Evolutionary conservation across 1,140 invertebrate genomes (phyloP).

Genomic region (Drosophila obscura): DNA sequence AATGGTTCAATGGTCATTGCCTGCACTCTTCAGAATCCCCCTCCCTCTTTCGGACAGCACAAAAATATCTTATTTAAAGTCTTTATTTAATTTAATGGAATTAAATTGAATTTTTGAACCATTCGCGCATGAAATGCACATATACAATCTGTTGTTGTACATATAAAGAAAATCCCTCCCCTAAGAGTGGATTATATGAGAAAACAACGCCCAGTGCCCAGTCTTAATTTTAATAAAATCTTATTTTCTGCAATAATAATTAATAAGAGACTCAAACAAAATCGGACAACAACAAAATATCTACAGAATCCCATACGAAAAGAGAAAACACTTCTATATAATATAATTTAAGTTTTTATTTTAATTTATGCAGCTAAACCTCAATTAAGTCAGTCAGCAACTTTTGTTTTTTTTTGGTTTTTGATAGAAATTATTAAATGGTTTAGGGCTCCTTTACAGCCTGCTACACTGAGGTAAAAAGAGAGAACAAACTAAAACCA

Average conservation of each 20-base stretch:
- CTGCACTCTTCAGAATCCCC: conserved; percentile 35
- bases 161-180: conserved; percentile 12
- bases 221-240: conserved; percentile 58
- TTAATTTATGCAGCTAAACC: conserved; percentile 48
- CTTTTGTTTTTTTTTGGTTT: conserved; percentile 1
- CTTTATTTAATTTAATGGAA: conserved; percentile 15
- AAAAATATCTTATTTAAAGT: conserved; percentile 30
- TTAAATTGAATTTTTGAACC: conserved; percentile 53
- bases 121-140: conserved; percentile 69
- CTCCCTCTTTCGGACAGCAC: conserved; percentile 29
- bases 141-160: conserved; percentile 29
- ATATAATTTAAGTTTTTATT: conserved; percentile 40
- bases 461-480: conserved; percentile 25
- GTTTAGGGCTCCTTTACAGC: conserved; percentile 65
- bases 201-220: conserved; percentile 51
- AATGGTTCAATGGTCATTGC: conserved; percentile 63
- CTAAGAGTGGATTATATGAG: conserved; percentile 21
- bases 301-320: conserved; percentile 9
- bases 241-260: conserved; percentile 45
- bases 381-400: conserved; percentile 40
- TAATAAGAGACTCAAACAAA: conserved; percentile 40
- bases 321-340: conserved; percentile 18
- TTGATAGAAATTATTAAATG: conserved; percentile 25
- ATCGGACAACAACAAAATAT: conserved; percentile 13
- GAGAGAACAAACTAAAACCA: conserved; percentile 5